Conservation (phyloP, 2,888 invertebrate species). For the Arrhopalites spinosus region DNA sequence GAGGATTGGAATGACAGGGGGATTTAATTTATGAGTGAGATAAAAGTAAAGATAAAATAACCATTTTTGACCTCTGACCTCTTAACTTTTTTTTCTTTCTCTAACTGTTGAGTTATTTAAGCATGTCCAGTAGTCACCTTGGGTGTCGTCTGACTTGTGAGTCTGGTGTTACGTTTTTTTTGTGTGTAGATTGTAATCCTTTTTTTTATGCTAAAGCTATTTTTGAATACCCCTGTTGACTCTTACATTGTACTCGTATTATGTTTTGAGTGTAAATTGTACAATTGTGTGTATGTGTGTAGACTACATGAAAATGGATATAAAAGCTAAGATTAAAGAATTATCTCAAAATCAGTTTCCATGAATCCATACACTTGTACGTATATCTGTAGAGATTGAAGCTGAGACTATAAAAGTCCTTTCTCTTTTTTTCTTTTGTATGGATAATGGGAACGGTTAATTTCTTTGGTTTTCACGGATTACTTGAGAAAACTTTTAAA, state of each 20-base stretch:
- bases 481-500: conserved; percentile 11
- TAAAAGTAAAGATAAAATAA: too few species aligned
- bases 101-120: too few species aligned
- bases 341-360: too few species aligned
- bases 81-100: too few species aligned
- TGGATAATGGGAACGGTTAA: background rate
- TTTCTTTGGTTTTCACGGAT: background rate
- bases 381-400: background rate
- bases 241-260: background rate
- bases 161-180: too few species aligned
- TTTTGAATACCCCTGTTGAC: background rate
- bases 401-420: background rate
- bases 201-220: background rate
- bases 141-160: too few species aligned
- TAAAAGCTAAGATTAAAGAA: background rate
- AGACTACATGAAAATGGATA: background rate
- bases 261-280: background rate
- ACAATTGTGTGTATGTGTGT: conserved; percentile 11
- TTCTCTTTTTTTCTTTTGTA: background rate
- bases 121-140: too few species aligned
- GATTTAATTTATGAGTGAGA: too few species aligned
- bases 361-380: too few species aligned
- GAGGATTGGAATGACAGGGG: too few species aligned
- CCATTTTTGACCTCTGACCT: too few species aligned
- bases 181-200: background rate